Evolutionary conservation across 2,113 vertebrate genomes (phyloP).

Genomic region (Rhinopithecus roxellana): DNA sequence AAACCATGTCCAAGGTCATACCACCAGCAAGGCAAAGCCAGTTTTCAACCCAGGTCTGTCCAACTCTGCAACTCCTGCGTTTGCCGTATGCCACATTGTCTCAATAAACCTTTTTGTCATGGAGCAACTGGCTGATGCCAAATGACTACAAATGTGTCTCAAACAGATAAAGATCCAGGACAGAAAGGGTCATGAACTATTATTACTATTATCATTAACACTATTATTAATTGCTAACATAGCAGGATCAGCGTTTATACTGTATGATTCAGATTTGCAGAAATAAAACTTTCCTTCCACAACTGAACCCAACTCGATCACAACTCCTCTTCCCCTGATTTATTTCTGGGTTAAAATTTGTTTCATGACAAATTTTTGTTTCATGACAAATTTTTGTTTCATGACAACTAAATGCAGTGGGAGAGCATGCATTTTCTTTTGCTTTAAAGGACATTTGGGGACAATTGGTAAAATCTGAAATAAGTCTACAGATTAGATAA

Average conservation of each 20-base stretch:
- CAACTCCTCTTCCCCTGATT: neutral
- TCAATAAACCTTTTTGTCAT: neutral
- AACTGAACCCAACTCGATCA: neutral
- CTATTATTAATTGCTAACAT: neutral
- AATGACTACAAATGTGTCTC: neutral
- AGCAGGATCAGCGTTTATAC: neutral
- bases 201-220: neutral
- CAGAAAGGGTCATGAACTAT: neutral
- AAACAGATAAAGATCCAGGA: neutral
- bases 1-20: neutral
- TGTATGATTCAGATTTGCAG: neutral
- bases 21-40: neutral
- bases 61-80: neutral
- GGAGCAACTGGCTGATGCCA: neutral
- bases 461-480: neutral
- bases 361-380: neutral
- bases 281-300: neutral
- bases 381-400: neutral
- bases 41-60: neutral
- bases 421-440: constrained; percentile 14
- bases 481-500: neutral
- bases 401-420: neutral
- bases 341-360: constrained; percentile 43
- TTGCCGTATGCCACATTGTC: neutral
- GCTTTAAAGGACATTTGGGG: neutral